Evolutionary conservation across 2,888 invertebrate genomes (phyloP), one percentile per base, ranked within the genome.

Genomic region (Oasisia sp.): DNA sequence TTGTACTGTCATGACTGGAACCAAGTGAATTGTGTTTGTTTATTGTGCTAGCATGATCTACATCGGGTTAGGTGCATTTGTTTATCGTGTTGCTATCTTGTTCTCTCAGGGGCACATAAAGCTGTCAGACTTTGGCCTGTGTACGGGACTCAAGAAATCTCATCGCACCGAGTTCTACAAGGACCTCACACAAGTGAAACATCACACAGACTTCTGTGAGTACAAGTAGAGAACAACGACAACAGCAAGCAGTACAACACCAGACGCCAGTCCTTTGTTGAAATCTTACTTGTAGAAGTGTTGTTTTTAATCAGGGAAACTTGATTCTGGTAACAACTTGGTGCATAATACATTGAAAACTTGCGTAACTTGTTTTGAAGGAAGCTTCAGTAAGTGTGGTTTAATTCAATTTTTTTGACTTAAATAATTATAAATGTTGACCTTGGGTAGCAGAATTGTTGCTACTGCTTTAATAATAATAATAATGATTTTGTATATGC

Each of bases 101-200:
- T 32, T 92, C 74, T 95, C 96, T 93, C 94, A 97, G 97, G 99
- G 99, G 93, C 99, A 99, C 97, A 98, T 99, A 95, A 99, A 99
- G 97, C 97, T 99, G 94, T 98, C 99, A 93, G 99, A 99, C 97
- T 99, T 99, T 97, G 99, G 99, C 90, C 97, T 99, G 93, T 99
- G 99, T 96, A 99, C 99, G 58, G 99, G 99, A 89, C 97, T 99
- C 94, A 99, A 99, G 97, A 99, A 99, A 97, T 99, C 99, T 94
- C 99, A 99, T 97, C 97, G 99, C 96, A 99, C 99, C 93, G 99
- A 99, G 97, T 99, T 99, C 97, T 99, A 99, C 97, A 97, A 99
- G 95, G 99, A 99, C 97, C 97, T 96, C 93, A 95, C 99, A 94
- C 98, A 99, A 96, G 99, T 99, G 92, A 99, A 99, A 96, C 98